Conservation (phyloP, 1,140 invertebrate species). For the Magallana gigas region DNA sequence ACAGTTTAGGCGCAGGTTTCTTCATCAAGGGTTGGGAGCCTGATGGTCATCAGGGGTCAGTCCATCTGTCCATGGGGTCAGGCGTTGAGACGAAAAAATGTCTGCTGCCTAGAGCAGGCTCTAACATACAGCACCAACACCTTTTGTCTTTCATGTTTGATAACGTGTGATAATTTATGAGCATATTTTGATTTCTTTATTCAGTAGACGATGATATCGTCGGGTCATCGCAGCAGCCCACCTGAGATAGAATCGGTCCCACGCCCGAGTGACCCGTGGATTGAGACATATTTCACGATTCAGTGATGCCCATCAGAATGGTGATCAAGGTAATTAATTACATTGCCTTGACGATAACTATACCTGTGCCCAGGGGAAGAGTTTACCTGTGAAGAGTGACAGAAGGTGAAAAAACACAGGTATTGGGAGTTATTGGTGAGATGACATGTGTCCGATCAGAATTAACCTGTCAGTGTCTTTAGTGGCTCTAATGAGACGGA, state of each 20-base stretch:
- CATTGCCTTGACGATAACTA: background rate
- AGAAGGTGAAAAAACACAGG: constrained; percentile 37
- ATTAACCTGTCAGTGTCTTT: background rate
- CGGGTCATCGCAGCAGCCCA: background rate
- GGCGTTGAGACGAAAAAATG: background rate
- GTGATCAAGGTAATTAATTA: constrained; percentile 28
- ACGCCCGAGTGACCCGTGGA: background rate
- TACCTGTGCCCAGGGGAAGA: background rate
- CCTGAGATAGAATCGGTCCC: background rate
- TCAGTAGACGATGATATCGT: background rate
- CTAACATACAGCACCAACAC: background rate
- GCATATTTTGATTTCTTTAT: constrained; percentile 7
- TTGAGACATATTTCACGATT: background rate
- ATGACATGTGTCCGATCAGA: constrained; percentile 2
- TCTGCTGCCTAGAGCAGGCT: background rate
- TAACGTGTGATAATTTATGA: constrained; percentile 21
- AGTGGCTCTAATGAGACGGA: background rate
- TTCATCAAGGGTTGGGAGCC: background rate
- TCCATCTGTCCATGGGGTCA: background rate
- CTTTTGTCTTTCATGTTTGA: constrained; percentile 8
- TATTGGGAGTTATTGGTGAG: background rate
- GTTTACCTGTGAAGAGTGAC: background rate
- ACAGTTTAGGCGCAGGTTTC: too few species aligned
- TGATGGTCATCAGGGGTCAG: constrained; percentile 12
- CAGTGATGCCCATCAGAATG: background rate